Evolutionary conservation across 2,888 invertebrate genomes (phyloP), one percentile per base, ranked within the genome.

Genomic region (Phyllotreta cruciferae): DNA sequence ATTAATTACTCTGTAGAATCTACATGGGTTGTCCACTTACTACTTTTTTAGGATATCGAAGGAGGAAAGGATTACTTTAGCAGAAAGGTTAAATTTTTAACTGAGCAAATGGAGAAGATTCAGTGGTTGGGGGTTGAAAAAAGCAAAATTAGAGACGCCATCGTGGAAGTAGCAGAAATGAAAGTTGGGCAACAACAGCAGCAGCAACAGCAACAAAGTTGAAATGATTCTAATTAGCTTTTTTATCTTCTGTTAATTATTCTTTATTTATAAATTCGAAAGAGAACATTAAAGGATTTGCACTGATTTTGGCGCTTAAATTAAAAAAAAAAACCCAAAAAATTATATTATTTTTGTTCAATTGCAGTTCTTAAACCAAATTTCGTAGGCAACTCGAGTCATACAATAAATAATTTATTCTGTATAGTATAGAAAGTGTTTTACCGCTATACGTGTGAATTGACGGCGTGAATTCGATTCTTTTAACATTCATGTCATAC

Each of bases 91-190:
- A 88, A 91, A 67, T 97, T 93, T 83, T 90, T 98, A 0, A 91
- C 92, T 0, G 93, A 95, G 77, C 96, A 98, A 84, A 96, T 97
- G 86, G 95, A 96, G 77, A 95, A 95, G 83, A 90, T 97, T 60
- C 95, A 96, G 81, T 82, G 84, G 38, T 82, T 94, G 67, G 90
- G 93, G 1, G 82, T 89, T 56, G 94, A 96, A 77, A 97, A 97
- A 80, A 89, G 88, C 65, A 90, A 89, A 80, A 88, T 93, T 67
- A 84, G 92, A 67, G 91, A 91, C 80, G 89, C 90, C 38, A 88
- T 93, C 62, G 85, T 90, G 68, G 89, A 90, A 78, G 88, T 92
- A 60, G 87, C 92, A 79, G 91, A 92, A 78, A 86, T 89, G 82
- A 93, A 92, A 80, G 74, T 90, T 64, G 87, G 83, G 3, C 84